These are phyloP conservation scores for Papilio polyxenes DNA, from an alignment of 1,140 invertebrate genomes.

Conservation along the genomic window DNA sequence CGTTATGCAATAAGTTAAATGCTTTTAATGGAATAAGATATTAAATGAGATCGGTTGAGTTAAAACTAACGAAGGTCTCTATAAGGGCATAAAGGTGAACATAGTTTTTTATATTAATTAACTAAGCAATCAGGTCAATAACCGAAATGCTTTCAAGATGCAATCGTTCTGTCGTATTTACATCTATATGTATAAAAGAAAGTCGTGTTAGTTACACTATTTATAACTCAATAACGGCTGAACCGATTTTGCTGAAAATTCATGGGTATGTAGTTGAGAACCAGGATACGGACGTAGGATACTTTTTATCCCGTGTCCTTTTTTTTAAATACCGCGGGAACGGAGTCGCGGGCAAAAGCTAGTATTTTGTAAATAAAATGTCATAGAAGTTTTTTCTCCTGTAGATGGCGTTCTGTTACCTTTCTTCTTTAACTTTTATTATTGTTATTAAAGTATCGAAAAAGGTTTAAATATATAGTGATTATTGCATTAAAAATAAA, in stretches of 20 bases:
- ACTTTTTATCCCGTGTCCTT: too few relatives aligned
- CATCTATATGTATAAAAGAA: too few relatives aligned
- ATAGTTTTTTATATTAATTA: conserved; percentile 9
- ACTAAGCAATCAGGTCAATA: conserved; percentile 11
- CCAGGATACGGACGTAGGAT: too few relatives aligned
- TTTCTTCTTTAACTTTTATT: not conserved
- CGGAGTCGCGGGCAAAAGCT: too few relatives aligned
- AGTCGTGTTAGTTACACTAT: too few relatives aligned
- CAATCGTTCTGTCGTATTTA: not conserved
- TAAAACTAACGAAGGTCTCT: not conserved
- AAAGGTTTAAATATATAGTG: too few relatives aligned
- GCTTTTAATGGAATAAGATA: not conserved
- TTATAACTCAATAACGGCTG: too few relatives aligned
- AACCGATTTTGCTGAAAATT: too few relatives aligned
- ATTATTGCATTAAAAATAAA: too few relatives aligned
- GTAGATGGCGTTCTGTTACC: not conserved
- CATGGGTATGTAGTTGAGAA: too few relatives aligned
- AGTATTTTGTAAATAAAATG: not conserved
- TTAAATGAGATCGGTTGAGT: not conserved
- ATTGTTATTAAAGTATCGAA: too few relatives aligned
- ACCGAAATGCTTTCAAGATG: not conserved
- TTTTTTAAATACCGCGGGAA: too few relatives aligned
- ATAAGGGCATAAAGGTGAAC: conserved; percentile 15
- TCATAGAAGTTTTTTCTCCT: not conserved
- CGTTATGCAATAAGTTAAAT: not conserved